Evolutionary conservation across 2,113 vertebrate genomes (phyloP), one percentile per base, ranked within the genome.

Genomic region (Pachyramphus minor): DNA sequence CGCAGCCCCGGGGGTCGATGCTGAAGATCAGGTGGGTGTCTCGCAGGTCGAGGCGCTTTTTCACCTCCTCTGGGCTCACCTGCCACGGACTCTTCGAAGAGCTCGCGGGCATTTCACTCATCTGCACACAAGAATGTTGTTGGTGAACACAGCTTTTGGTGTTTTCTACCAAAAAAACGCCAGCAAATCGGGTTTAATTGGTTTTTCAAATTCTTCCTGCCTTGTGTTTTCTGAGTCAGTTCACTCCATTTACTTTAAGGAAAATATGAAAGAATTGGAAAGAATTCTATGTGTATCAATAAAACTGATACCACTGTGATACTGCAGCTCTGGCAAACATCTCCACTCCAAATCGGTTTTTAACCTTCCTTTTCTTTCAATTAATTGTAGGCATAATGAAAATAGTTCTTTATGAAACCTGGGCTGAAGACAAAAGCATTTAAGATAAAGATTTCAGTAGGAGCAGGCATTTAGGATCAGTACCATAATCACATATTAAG

Each of bases 1-100:
- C 99, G 1, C 99, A 99, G 91, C 98, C 99, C 84, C 79, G 96
- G 1, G 99, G 99, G 97, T 99, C 99, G 25, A 99, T 99, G 98
- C 99, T 99, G 98, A 99, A 99, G 56, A 99, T 98, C 82, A 99
- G 94, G 95, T 99, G 99, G 4, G 96, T 98, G 3, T 96, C 87
- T 79, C 99, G 96, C 77, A 99, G 94, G 81, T 98, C 98, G 0
- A 89, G 83, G 3, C 98, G 98, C 0, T 68, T 89, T 15, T 87
- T 72, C 12, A 84, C 97, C 89, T 98, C 98, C 58, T 97, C 97
- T 9, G 97, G 88, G 69, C 79, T 96, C 74, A 98, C 97, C 10
- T 58, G 94, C 99, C 99, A 99, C 0, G 98, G 99, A 39, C 95
- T 98, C 81, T 99, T 98, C 0, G 98, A 93, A 6, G 98, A 98